phyloP scores from a whole-genome alignment of 2,888 invertebrate genomes.

The Acrobasis repandana region DNA sequence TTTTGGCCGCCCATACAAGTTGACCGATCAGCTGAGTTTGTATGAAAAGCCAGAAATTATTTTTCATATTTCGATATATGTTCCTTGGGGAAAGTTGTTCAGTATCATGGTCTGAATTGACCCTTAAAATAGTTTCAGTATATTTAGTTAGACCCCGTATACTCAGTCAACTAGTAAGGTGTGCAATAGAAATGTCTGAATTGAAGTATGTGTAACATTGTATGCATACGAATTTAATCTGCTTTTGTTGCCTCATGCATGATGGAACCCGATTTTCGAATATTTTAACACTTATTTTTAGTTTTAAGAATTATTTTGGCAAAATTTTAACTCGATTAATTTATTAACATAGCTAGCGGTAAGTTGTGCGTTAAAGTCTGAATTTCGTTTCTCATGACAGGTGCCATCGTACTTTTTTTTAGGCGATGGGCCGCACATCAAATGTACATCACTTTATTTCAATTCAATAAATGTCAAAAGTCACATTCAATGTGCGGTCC shows the following conservation, averaged over 20 bases:
- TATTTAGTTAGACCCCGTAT: too few relatives aligned
- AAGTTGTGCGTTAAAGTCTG: constrained; percentile 51
- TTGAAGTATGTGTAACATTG: background rate
- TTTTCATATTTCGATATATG: too few relatives aligned
- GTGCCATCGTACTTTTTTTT: constrained; percentile 56
- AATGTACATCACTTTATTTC: background rate
- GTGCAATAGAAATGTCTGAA: too few relatives aligned
- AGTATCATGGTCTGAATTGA: too few relatives aligned
- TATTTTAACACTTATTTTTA: constrained; percentile 26
- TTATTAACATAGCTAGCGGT: constrained; percentile 45
- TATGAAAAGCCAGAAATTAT: too few relatives aligned
- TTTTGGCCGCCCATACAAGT: too few relatives aligned
- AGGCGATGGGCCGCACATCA: background rate
- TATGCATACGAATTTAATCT: constrained; percentile 20
- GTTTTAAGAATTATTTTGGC: constrained; percentile 28
- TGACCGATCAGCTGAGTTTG: too few relatives aligned
- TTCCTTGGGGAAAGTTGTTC: too few relatives aligned
- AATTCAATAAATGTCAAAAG: too few relatives aligned
- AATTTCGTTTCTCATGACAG: constrained; percentile 51
- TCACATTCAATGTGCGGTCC: background rate
- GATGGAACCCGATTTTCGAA: constrained; percentile 9
- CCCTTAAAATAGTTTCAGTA: too few relatives aligned
- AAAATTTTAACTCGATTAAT: constrained; percentile 45
- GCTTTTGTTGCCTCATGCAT: background rate
- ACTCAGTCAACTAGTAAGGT: too few relatives aligned